Evolutionary conservation across 2,888 invertebrate genomes (phyloP).

Genomic region (Andrena bucephala): DNA sequence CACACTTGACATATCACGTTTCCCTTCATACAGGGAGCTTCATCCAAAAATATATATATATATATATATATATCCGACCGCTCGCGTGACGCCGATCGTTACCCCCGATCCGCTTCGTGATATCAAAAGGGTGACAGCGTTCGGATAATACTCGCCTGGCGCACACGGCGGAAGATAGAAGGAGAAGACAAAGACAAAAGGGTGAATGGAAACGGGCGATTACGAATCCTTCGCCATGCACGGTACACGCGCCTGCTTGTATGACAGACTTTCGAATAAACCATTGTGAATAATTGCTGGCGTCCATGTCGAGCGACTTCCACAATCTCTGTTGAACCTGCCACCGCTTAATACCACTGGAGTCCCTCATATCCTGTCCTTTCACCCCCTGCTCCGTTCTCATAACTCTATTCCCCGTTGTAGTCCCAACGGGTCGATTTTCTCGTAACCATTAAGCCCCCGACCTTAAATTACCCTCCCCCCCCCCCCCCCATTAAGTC

Average conservation of each 20-base stretch:
- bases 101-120: slow-evolving; percentile 17
- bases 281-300: background rate
- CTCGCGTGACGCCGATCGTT: slow-evolving; percentile 19
- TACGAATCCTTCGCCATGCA: background rate
- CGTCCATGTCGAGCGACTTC: slow-evolving; percentile 28
- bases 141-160: background rate
- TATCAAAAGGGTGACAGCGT: slow-evolving; percentile 29
- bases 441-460: slow-evolving; percentile 39
- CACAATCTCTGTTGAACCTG: slow-evolving; percentile 33
- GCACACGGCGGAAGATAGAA: slow-evolving; percentile 1
- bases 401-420: slow-evolving; percentile 38
- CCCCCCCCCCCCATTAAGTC: slow-evolving; percentile 22
- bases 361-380: slow-evolving; percentile 33
- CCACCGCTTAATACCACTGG: slow-evolving; percentile 9
- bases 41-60: slow-evolving; percentile 11
- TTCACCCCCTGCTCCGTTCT: slow-evolving; percentile 16
- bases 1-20: slow-evolving; percentile 34
- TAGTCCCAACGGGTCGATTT: slow-evolving; percentile 51
- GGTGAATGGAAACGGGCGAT: background rate
- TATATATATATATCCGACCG: background rate
- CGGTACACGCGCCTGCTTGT: background rate
- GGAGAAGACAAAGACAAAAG: background rate
- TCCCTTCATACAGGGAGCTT: slow-evolving; percentile 14
- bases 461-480: slow-evolving; percentile 50
- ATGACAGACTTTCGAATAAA: slow-evolving; percentile 9